Evolutionary conservation across 2,113 vertebrate species (phyloP), one percentile per base, ranked within the genome.

Genomic region (Ageneiosus marmoratus): DNA sequence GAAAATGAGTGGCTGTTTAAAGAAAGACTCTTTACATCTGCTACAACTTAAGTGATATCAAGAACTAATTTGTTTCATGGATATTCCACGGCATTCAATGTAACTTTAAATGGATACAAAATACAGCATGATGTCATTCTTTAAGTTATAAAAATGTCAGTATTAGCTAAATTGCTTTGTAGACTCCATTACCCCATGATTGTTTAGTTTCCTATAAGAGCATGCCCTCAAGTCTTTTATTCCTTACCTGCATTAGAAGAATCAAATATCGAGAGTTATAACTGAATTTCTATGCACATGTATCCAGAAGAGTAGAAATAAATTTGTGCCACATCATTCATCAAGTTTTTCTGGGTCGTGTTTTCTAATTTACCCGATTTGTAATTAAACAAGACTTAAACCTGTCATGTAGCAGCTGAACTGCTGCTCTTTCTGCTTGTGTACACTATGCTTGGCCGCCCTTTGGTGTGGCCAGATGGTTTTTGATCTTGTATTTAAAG

Each of bases 401-500:
- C 62, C 20, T 53, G 2, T 44, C 51, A n/a, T 2, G 22, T 46
- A 20, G n/a, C 22, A n/a, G 22, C 55, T 44, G 55, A 74, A 82
- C 55, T 32, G 16, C 76, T 56, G 34, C 50, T 77, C 27, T 13
- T 72, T 78, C 46, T 82, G 34, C 34, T 83, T 76, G 63, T 41
- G 22, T 51, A 69, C 48, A 24, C 60, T 55, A 20, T 48, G 60
- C 41, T 75, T 29, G 41, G 67, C n/a, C 67, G n/a, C 62, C 12
- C 15, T 80, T 79, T 55, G 27, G 18, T 50, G 56, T 70, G 82
- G 82, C 56, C 18, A 46, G 74, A 29, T 75, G 15, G 51, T 77
- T 89, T 87, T 92, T 92, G 88, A 91, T 89, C 77, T 76, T 88
- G 86, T 86, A 86, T 79, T 70, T 89, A 85, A 80, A 37, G 86